Conservation (phyloP, 35 echinoderm and acorn worm genomes). For the Stichopus chloronotus region DNA sequence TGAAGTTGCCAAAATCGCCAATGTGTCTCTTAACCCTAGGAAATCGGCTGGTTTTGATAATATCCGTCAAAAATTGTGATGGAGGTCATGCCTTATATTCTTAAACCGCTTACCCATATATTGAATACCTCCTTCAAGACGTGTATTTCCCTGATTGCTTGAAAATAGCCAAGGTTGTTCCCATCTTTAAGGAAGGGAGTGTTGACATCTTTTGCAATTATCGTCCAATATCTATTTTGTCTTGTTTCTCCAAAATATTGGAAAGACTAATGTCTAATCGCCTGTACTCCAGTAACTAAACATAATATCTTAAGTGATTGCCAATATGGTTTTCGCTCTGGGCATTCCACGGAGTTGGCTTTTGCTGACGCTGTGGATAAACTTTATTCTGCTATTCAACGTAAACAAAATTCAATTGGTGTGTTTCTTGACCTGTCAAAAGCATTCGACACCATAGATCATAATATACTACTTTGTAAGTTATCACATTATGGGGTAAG, state of each 20-base stretch:
- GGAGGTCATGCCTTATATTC: no score
- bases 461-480: no score
- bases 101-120: not conserved
- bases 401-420: no score
- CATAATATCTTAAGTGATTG: not conserved
- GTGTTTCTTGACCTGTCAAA: no score
- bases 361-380: not conserved
- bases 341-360: not conserved
- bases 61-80: not conserved
- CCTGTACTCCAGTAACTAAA: not conserved
- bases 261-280: not conserved
- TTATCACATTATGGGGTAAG: no score
- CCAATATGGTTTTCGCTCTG: not conserved
- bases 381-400: slow-evolving; percentile 18
- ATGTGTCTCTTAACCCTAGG: no score
- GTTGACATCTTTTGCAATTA: not conserved
- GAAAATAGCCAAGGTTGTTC: no score
- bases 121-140: no score
- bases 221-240: not conserved
- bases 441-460: no score
- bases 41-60: no score
- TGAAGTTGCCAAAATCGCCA: no score
- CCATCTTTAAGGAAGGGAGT: not conserved
- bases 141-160: not conserved
- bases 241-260: not conserved